These are phyloP conservation scores for Macrostomum cliftonense DNA, from an alignment of 2,888 invertebrate species.

Conservation along the genomic window DNA sequence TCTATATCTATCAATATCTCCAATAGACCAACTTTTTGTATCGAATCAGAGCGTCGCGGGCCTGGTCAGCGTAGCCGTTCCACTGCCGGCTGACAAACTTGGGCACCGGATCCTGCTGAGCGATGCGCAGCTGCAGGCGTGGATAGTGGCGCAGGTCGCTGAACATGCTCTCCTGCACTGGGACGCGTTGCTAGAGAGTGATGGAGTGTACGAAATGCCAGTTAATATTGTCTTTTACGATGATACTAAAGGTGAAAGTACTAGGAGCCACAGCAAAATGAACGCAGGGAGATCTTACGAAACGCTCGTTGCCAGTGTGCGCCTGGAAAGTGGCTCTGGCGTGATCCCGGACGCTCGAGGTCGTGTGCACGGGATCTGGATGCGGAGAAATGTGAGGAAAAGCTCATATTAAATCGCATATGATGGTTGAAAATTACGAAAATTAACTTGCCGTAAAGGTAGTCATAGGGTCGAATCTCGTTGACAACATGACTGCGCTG, in stretches of 20 bases:
- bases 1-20: no score
- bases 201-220: not conserved
- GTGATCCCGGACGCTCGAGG: conserved; percentile 35
- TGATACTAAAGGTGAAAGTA: no score
- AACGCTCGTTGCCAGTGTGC: conserved; percentile 19
- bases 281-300: no score
- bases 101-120: conserved; percentile 33
- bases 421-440: no score
- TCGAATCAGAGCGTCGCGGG: conserved; percentile 24
- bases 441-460: no score
- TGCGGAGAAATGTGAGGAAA: no score
- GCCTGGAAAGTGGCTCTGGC: conserved; percentile 33
- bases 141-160: conserved; percentile 36
- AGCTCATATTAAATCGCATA: no score
- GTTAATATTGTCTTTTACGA: not conserved
- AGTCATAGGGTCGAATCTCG: no score
- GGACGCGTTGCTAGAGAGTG: conserved; percentile 27
- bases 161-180: conserved; percentile 32
- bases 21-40: conserved; percentile 18
- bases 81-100: conserved; percentile 32
- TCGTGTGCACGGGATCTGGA: conserved; percentile 23
- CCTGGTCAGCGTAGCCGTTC: conserved; percentile 32
- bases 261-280: no score
- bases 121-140: conserved; percentile 25
- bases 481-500: no score